Percentiles rank a stretch among this genome's conserved stretches.
Conservation (phyloP, 2,113 vertebrate genomes). For the Hiodon tergisus region DNA sequence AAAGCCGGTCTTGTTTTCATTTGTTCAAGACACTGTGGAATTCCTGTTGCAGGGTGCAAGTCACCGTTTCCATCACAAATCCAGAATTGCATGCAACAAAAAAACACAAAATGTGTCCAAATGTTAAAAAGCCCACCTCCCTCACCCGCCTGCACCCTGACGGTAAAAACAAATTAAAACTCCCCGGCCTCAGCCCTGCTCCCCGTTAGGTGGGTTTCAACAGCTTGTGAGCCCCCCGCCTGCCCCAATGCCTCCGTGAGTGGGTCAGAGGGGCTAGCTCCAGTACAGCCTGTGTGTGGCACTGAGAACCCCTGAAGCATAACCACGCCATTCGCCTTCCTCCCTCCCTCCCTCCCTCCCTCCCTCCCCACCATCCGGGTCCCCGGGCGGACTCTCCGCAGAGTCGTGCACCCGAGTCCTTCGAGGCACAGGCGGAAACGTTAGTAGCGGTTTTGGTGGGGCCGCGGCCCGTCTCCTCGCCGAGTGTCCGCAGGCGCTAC, state of each 20-base stretch:
- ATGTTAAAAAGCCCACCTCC: not conserved
- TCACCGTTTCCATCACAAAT: too few species aligned
- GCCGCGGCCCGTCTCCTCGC: not conserved
- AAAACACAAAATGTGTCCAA: too few species aligned
- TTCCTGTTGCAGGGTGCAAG: not conserved
- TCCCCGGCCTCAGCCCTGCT: conserved; percentile 37
- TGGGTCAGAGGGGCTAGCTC: not conserved
- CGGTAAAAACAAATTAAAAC: conserved; percentile 50
- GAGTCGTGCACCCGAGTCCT: not conserved
- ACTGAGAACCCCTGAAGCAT: not conserved
- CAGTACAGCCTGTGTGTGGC: not conserved
- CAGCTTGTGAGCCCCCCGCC: conserved; percentile 1
- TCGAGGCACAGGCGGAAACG: not conserved
- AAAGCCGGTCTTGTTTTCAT: not conserved
- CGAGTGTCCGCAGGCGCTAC: conserved; percentile 18
- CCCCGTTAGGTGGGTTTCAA: not conserved
- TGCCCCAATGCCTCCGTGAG: not conserved
- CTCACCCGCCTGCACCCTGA: conserved; percentile 3
- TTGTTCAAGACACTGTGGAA: not conserved
- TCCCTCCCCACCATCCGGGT: not conserved
- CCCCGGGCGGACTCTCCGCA: not conserved
- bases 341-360: not conserved
- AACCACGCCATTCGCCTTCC: not conserved
- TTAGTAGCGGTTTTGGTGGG: not conserved
- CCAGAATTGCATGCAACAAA: too few species aligned